Percentiles rank a stretch among this genome's conserved stretches.
Evolutionary conservation across 2,113 vertebrate genomes (phyloP).

Genomic region (Scolopax mira): DNA sequence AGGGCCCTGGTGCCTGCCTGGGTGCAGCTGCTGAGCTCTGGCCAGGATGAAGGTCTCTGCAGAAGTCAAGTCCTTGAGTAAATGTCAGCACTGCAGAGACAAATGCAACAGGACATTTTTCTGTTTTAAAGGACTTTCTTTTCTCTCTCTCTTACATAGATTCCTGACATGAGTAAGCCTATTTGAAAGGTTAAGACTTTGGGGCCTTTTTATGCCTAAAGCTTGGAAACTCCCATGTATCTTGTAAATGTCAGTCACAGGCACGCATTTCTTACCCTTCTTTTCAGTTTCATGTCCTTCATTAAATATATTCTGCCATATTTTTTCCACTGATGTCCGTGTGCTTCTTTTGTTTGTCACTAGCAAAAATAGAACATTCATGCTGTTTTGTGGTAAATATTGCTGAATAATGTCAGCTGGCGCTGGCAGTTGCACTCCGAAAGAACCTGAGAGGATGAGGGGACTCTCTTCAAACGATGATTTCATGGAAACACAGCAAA

Average conservation of each 20-base stretch:
- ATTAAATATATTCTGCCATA: background rate
- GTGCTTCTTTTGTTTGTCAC: slow-evolving; percentile 22
- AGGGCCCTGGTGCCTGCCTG: background rate
- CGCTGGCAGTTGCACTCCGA: background rate
- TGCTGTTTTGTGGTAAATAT: slow-evolving; percentile 31
- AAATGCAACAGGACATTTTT: background rate
- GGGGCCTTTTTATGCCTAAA: background rate
- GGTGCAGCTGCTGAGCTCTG: background rate
- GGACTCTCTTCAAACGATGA: background rate
- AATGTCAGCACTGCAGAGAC: background rate
- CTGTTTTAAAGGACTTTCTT: background rate
- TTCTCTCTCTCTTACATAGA: background rate
- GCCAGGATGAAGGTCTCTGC: background rate
- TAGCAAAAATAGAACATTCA: slow-evolving; percentile 48
- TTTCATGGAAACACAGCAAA: slow-evolving; percentile 36
- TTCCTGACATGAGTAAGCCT: background rate
- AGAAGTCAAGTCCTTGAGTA: background rate
- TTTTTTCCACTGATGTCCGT: slow-evolving; percentile 13
- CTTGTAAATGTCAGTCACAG: slow-evolving; percentile 17
- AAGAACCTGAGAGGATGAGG: background rate
- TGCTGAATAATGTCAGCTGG: background rate
- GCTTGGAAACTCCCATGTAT: background rate
- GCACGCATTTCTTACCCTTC: background rate
- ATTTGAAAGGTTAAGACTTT: slow-evolving; percentile 9
- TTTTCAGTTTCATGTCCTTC: slow-evolving; percentile 7